A percentile compares a stretch with the other conserved stretches of the same genome.
Evolutionary conservation across 2,797 vertebrate species (phyloP).

Genomic region (Eulemur coronatus): DNA sequence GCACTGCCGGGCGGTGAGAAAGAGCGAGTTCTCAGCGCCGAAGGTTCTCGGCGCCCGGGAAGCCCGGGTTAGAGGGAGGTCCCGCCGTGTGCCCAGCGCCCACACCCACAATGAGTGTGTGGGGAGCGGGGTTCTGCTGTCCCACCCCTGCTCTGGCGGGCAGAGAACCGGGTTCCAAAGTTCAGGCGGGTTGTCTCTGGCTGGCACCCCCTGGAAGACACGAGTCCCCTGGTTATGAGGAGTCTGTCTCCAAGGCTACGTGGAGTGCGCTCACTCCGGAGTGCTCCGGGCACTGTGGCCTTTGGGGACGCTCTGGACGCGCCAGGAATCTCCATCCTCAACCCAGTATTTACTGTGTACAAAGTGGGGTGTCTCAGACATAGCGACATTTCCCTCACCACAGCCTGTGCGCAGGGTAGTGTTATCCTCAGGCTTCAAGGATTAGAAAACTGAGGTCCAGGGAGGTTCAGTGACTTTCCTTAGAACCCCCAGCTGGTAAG

Average conservation of each 20-base stretch:
- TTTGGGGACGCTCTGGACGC: neutral
- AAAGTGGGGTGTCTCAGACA: neutral
- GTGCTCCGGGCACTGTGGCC: rapidly evolving
- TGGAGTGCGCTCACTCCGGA: rapidly evolving
- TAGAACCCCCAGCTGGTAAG: neutral
- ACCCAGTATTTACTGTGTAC: neutral
- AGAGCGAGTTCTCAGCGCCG: too few species aligned
- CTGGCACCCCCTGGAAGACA: neutral
- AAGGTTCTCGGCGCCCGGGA: neutral
- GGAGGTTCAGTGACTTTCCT: neutral
- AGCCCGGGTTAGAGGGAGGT: neutral
- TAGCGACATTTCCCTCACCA: neutral
- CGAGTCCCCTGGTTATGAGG: neutral
- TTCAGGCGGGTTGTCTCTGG: neutral
- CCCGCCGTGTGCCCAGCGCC: rapidly evolving
- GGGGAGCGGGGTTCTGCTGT: too few species aligned
- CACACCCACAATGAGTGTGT: neutral
- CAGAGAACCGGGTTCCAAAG: neutral
- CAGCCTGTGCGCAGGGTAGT: neutral
- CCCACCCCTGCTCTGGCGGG: neutral
- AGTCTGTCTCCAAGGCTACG: neutral
- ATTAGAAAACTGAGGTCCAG: neutral
- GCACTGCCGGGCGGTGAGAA: too few species aligned
- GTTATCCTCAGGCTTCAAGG: neutral
- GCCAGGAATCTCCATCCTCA: neutral